Conservation (phyloP, 2,113 vertebrate species). For the Trogon surrucura region DNA sequence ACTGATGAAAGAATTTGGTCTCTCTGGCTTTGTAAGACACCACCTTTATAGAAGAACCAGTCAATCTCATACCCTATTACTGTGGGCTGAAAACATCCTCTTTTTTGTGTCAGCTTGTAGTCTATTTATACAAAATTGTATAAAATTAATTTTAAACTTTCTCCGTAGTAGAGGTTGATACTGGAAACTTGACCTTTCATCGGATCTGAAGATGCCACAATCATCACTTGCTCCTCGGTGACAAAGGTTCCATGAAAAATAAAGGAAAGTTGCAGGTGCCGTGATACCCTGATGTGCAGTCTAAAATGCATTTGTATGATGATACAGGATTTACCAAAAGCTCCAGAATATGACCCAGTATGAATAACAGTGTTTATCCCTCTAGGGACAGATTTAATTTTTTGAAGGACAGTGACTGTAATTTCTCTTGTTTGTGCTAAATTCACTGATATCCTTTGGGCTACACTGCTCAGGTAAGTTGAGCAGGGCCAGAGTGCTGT, state of each 20-base stretch:
- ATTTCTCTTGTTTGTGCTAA: background rate
- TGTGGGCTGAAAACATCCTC: background rate
- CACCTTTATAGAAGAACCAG: background rate
- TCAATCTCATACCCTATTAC: background rate
- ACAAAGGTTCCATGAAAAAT: background rate
- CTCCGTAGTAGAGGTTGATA: background rate
- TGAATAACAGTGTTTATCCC: background rate
- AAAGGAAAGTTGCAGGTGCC: background rate
- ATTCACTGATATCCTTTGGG: background rate
- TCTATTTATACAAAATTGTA: background rate
- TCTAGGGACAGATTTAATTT: background rate
- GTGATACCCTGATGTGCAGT: too few species aligned
- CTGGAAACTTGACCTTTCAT: background rate
- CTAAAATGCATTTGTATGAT: background rate
- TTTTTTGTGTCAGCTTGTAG: background rate
- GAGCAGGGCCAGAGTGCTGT: background rate
- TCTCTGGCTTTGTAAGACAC: background rate
- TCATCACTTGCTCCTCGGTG: background rate
- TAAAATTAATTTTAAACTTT: background rate
- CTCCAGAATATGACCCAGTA: too few species aligned
- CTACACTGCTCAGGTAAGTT: background rate
- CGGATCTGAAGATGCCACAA: background rate
- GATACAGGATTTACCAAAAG: background rate
- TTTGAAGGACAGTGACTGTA: background rate
- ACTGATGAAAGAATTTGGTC: background rate